Evolutionary conservation across 92 coral and sea anemone species (phyloP).

Genomic region (Epizoanthus scotinus): DNA sequence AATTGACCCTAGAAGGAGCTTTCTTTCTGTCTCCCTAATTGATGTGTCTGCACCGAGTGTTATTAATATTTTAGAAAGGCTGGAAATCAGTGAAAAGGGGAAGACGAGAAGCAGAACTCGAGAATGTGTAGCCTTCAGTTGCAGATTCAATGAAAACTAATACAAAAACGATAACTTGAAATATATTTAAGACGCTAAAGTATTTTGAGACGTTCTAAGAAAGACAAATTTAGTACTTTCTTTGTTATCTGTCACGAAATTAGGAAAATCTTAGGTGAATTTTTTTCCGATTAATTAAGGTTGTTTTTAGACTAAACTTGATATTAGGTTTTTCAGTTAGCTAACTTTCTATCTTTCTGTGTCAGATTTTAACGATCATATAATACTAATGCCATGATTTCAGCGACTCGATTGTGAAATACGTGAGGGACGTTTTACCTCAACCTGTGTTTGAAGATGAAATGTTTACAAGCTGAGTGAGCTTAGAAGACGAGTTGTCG

Average conservation of each 20-base stretch:
- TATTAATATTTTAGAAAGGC: constrained; percentile 61
- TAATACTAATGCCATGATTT: neutral
- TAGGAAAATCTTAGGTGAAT: neutral
- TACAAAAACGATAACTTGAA: constrained; percentile 2
- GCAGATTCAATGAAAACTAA: neutral
- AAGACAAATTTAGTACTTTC: constrained; percentile 7
- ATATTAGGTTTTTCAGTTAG: constrained; percentile 10
- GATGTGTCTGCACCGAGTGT: constrained; percentile 54
- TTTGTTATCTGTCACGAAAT: constrained; percentile 36
- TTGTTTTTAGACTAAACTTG: constrained; percentile 27
- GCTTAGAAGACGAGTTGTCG: constrained; percentile 15
- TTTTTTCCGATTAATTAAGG: constrained; percentile 41
- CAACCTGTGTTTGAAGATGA: constrained; percentile 9
- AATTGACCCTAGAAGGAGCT: constrained; percentile 34
- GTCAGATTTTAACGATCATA: neutral
- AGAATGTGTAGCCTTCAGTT: neutral
- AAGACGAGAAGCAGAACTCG: neutral
- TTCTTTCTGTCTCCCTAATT: constrained; percentile 57
- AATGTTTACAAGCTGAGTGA: constrained; percentile 29
- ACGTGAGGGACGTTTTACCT: constrained; percentile 6
- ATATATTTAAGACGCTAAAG: neutral
- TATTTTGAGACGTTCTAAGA: neutral
- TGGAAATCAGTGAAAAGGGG: constrained; percentile 22
- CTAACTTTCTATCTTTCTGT: neutral
- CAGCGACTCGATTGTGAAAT: neutral